These are phyloP conservation scores for Pelobates cultripes DNA, from an alignment of 2,797 vertebrate species.

Conservation along the genomic window DNA sequence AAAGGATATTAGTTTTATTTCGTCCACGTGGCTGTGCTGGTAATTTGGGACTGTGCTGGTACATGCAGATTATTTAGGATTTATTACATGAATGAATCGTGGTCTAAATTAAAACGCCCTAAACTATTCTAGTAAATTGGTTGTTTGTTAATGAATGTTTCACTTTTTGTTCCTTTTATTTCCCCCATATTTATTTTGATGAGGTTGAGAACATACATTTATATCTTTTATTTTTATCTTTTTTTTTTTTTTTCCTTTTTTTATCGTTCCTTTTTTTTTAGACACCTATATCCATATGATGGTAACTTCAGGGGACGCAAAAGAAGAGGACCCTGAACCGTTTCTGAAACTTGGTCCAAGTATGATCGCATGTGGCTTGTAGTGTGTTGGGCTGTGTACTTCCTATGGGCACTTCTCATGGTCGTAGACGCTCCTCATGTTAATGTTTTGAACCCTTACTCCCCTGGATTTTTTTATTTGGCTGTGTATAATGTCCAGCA, in stretches of 20 bases:
- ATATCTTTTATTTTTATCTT: slow-evolving; percentile 6
- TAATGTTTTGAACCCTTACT: too few relatives aligned
- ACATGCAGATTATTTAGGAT: too few relatives aligned
- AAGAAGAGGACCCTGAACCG: slow-evolving; percentile 93
- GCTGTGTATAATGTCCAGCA: too few relatives aligned
- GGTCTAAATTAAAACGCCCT: too few relatives aligned
- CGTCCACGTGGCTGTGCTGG: too few relatives aligned
- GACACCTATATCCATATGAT: slow-evolving; percentile 96
- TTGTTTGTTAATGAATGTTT: background rate
- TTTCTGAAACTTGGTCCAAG: slow-evolving; percentile 99
- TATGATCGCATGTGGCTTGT: slow-evolving; percentile 70
- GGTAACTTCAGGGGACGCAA: slow-evolving; percentile 88
- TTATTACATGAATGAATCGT: too few relatives aligned
- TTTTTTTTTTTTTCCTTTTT: slow-evolving; percentile 58
- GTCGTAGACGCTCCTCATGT: too few relatives aligned
- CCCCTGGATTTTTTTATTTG: too few relatives aligned
- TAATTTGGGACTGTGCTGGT: too few relatives aligned
- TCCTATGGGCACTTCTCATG: too few relatives aligned
- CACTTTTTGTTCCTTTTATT: background rate
- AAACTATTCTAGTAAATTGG: background rate
- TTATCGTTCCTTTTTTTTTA: slow-evolving; percentile 63
- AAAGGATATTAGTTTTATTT: too few relatives aligned
- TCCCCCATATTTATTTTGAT: background rate
- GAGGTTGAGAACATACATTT: slow-evolving; percentile 10
- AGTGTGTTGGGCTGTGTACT: background rate